These are phyloP conservation scores for Pavo muticus DNA, from an alignment of 2,113 vertebrate genomes.

Conservation along the genomic window DNA sequence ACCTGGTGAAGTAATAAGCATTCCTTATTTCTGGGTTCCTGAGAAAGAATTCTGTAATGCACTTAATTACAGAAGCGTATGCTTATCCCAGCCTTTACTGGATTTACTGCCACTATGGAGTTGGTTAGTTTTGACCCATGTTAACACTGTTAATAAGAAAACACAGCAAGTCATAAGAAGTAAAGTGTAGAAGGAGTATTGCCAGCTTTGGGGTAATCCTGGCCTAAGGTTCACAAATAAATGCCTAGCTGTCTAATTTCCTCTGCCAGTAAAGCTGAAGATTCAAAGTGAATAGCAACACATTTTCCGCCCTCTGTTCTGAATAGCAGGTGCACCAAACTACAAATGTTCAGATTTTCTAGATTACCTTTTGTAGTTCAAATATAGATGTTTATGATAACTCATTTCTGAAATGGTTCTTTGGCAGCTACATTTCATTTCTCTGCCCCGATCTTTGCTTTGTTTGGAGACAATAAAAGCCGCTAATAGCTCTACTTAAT, in stretches of 20 bases:
- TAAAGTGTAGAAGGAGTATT: not conserved
- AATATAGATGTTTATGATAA: not conserved
- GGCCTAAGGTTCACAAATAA: not conserved
- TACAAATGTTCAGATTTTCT: not conserved
- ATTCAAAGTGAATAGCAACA: not conserved
- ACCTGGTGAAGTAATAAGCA: not conserved
- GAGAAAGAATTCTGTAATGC: not conserved
- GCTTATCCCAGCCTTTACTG: not conserved
- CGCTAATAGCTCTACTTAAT: not conserved
- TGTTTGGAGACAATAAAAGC: not conserved
- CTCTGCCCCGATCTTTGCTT: not conserved
- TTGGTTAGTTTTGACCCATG: no score
- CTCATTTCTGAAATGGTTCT: not conserved
- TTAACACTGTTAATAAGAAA: not conserved
- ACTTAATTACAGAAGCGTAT: not conserved
- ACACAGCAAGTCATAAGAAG: not conserved
- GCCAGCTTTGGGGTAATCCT: not conserved
- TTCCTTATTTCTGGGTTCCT: not conserved
- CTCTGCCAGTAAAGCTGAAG: not conserved
- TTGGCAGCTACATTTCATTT: not conserved
- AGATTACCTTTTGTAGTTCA: not conserved
- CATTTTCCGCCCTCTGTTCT: not conserved
- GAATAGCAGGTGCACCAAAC: not conserved
- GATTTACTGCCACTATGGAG: not conserved
- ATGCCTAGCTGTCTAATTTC: not conserved